These are phyloP conservation scores for Rhabdomys dilectus DNA, from an alignment of 2,113 vertebrate species.

Conservation along the genomic window DNA sequence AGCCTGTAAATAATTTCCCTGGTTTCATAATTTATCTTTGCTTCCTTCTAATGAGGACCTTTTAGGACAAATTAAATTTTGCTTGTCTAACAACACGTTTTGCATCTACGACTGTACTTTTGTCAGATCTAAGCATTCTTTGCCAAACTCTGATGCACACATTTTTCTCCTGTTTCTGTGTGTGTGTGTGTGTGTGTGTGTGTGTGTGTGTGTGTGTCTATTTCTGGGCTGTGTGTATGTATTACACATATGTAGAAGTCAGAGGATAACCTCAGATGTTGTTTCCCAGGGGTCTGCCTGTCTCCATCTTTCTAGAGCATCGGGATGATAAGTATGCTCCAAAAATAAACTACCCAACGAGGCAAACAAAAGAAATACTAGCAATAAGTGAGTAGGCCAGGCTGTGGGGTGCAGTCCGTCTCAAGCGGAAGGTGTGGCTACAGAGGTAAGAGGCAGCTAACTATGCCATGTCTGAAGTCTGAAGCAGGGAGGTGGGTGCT, in stretches of 20 bases:
- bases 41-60: neutral
- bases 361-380: conserved; percentile 45
- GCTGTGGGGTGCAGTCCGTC: neutral
- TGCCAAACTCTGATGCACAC: neutral
- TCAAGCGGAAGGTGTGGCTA: neutral
- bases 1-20: neutral
- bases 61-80: neutral
- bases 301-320: neutral
- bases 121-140: neutral
- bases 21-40: neutral
- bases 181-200: neutral
- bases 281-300: neutral
- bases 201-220: neutral
- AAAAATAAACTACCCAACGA: conserved; percentile 5
- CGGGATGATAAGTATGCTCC: neutral
- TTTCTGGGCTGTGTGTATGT: no score
- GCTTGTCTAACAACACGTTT: neutral
- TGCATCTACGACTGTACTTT: neutral
- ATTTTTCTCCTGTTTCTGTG: neutral
- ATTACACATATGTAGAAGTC: neutral
- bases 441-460: neutral
- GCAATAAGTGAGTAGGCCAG: conserved; percentile 4
- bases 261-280: neutral
- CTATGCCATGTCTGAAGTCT: neutral
- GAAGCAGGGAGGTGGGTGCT: neutral